Evolutionary conservation across 2,113 vertebrate genomes (phyloP), one percentile per base, ranked within the genome.

Genomic region (Scolopax mira): DNA sequence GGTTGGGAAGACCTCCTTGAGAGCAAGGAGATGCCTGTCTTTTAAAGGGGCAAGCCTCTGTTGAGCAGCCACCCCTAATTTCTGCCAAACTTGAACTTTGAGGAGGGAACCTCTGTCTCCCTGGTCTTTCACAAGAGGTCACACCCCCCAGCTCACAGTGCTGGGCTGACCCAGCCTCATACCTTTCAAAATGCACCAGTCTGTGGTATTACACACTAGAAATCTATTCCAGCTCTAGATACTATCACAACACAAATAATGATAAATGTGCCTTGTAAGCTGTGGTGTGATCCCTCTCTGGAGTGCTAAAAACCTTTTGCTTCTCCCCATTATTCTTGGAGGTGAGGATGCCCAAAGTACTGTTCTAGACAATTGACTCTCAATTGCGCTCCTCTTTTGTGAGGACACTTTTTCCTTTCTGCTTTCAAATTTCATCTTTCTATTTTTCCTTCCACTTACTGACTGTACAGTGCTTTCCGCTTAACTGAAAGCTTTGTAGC

Each of bases 401-500:
- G 66, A 93, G 52, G 75, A 42, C 54, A 72, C 65, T 94, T 74
- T 22, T 54, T 79, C 79, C 31, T 78, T 91, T 81, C 85, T 79
- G 44, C 85, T 94, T 92, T 95, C 73, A 79, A 57, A 92, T 82
- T 72, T 61, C 82, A 71, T 55, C 30, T 93, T 88, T 88, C 79
- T 88, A 30, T 94, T 96, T 96, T 90, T 39, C 41, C 31, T 90
- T 90, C 82, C 65, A 74, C 57, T 95, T 95, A 80, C 41, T 75
- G 42, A 69, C 69, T 81, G 51, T n/a, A 67, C 17, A 39, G 61
- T 30, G 57, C 52, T 85, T 90, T 88, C 88, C 86, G 72, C 41
- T 72, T 84, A 89, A 88, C 60, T 84, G 65, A 93, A 96, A 93
- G 48, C 61, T 86, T 87, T 58, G 66, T 54, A 95, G 80, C 71